A percentile compares a stretch with the other conserved stretches of the same genome.
These are phyloP conservation scores for Euura lappo DNA, from an alignment of 1,140 invertebrate species.

Conservation along the genomic window DNA sequence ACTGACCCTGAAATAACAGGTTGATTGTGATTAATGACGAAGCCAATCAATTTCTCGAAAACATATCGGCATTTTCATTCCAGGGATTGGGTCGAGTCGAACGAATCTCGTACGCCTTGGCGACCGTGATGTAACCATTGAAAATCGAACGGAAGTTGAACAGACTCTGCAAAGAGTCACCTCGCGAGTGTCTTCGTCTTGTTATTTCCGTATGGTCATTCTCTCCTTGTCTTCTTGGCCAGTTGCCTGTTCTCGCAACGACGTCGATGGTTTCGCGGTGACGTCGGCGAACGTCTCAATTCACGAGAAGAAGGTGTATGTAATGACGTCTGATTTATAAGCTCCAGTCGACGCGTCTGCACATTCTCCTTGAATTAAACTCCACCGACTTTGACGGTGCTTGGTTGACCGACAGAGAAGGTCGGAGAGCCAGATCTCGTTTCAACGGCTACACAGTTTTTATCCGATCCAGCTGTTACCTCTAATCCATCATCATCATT, in stretches of 20 bases:
- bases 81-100: too few relatives aligned
- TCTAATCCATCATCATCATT: too few relatives aligned
- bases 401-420: background rate
- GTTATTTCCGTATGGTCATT: background rate
- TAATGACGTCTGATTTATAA: conserved; percentile 7
- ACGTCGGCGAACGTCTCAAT: background rate
- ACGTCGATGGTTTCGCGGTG: background rate
- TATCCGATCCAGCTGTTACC: too few relatives aligned
- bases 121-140: too few relatives aligned
- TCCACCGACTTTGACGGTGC: background rate
- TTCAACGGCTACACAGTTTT: background rate
- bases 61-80: too few relatives aligned
- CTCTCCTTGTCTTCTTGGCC: background rate
- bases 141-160: background rate
- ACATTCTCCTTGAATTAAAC: background rate
- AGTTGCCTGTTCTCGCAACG: background rate
- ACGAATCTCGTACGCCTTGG: too few relatives aligned
- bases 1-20: too few relatives aligned
- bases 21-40: too few relatives aligned
- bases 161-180: background rate
- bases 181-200: too few relatives aligned
- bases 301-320: background rate
- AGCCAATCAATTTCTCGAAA: too few relatives aligned
- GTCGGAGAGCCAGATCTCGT: background rate
- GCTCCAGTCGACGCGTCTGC: background rate